Conservation (phyloP, 35 echinoderm and acorn worm genomes). For the Patiria miniata region DNA sequence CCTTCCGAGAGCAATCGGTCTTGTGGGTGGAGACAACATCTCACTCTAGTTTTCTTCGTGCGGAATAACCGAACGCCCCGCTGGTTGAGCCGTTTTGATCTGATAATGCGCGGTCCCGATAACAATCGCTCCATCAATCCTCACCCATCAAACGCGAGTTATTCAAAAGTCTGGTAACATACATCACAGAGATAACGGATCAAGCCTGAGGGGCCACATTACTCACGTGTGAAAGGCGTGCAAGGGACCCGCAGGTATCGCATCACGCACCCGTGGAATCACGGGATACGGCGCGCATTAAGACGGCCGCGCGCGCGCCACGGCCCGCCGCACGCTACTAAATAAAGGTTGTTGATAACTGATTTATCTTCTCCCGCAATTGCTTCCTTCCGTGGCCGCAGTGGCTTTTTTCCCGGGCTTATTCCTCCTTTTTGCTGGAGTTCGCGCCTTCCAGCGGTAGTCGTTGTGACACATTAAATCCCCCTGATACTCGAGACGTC, state of each 20-base stretch:
- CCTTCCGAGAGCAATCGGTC: too few relatives aligned
- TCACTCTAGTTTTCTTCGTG: too few relatives aligned
- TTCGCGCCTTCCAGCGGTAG: not conserved
- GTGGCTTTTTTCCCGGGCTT: too few relatives aligned
- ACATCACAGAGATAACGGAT: not conserved
- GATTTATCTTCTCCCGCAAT: conserved; percentile 17
- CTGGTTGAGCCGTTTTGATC: too few relatives aligned
- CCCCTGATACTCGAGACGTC: conserved; percentile 10
- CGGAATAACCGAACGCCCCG: too few relatives aligned
- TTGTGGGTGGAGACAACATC: too few relatives aligned
- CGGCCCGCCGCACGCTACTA: not conserved
- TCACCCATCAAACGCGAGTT: not conserved
- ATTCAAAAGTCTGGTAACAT: conserved; percentile 26
- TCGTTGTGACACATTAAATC: conserved; percentile 11
- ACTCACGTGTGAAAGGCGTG: conserved; percentile 16
- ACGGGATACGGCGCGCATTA: conserved; percentile 1
- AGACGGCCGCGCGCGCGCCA: not conserved
- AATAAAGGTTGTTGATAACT: conserved; percentile 30
- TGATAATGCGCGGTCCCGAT: not conserved
- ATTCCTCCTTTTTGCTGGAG: not conserved
- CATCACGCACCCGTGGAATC: conserved; percentile 20
- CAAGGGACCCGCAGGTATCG: conserved; percentile 6
- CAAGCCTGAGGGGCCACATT: not conserved
- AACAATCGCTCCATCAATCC: not conserved
- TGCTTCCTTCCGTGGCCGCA: conserved; percentile 26